Conservation (phyloP, 2,797 vertebrate species). For the Hydrophis major region DNA sequence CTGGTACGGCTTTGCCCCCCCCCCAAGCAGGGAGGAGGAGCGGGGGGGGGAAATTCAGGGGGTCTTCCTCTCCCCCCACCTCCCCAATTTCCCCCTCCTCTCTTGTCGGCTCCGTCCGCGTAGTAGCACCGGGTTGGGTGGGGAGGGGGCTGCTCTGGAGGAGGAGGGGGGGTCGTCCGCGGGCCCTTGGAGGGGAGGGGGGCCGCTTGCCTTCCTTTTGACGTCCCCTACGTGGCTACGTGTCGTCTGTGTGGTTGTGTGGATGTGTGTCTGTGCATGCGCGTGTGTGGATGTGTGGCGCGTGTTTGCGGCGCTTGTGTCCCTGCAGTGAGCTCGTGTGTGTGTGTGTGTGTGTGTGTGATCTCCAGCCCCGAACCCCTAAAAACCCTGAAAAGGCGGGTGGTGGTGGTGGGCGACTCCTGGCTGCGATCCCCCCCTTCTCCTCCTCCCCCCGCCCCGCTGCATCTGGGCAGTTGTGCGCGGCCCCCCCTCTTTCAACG, state of each 20-base stretch:
- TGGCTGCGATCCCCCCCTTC: not conserved
- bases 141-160: not conserved
- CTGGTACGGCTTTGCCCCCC: not conserved
- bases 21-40: too few species aligned
- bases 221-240: too few species aligned
- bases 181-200: not conserved
- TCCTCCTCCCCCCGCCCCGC: rapidly evolving
- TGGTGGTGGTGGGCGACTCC: not conserved
- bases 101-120: not conserved
- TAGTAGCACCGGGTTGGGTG: not conserved
- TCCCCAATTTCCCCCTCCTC: not conserved
- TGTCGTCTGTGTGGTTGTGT: not conserved
- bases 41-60: not conserved
- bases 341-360: too few species aligned
- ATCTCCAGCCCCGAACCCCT: too few species aligned
- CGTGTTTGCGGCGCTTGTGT: not conserved
- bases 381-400: too few species aligned
- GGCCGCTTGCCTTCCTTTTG: not conserved
- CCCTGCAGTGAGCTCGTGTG: slow-evolving; percentile 9
- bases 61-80: not conserved
- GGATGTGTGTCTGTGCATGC: too few species aligned
- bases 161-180: not conserved
- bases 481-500: too few species aligned
- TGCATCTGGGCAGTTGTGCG: too few species aligned
- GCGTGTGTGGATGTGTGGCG: not conserved